Base-by-base conservation (phyloP, 2,888 invertebrate genomes). In the Agrotis ipsilon region DNA sequence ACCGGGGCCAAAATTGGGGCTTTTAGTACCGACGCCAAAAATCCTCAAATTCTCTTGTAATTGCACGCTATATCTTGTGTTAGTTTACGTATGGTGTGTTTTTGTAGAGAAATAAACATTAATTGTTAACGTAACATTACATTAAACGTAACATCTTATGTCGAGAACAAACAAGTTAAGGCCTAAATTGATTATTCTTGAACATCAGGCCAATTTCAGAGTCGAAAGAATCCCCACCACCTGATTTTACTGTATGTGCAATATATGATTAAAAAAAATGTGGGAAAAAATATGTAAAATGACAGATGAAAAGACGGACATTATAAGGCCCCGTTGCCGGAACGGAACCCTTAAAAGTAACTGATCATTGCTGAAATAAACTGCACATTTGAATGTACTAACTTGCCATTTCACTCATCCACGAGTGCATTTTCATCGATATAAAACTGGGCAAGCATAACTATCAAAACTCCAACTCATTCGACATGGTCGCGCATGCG, bases 401-500 rank as follows among this genome's bases (percentile, higher is more conserved):
- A 43, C 3, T 24, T 45, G 21, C 11, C 24, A 11, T 24, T 39
- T 32, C 0, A 24, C 49, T 11, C 3, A 0, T 19, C 21, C 49
- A 51, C 2, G 4, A 49, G 3, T 39, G 6, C 7, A 51, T 58
- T 27, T 67, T 43, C 5, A n/a, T 14, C 39, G 2, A 39, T 21
- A 45, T n/a, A n/a, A 54, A 71, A 68, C 9, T 58, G 18, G 19
- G 57, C 7, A 60, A 72, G 64, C 68, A 48, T 65, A 54, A 57
- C 39, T 67, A 78, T 76, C 67, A 83, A 78, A 78, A 78, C 75
- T 80, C 67, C 11, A 49, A 52, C 49, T 66, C 43, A 60, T 72
- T 75, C 49, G 59, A 72, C 65, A 81, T 66, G 78, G 83, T 83
- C 83, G 74, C 79, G 75, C 74, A 64, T 66, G 70, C 82, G 86